Percentiles rank a stretch among this genome's conserved stretches.
These are phyloP conservation scores for Cheilosia vulpina DNA, from an alignment of 2,888 invertebrate species.

Conservation along the genomic window DNA sequence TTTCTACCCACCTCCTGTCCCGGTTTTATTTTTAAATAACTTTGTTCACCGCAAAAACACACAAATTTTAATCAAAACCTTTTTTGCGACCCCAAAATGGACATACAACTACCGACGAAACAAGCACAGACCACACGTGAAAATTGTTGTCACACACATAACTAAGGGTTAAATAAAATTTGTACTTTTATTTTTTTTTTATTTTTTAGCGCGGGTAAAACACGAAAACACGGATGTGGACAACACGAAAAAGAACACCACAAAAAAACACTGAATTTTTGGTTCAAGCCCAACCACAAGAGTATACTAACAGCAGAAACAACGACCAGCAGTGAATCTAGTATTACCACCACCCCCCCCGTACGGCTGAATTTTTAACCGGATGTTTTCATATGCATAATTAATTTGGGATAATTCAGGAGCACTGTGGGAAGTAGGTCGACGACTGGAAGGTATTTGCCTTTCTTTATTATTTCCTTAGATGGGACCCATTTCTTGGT, in stretches of 20 bases:
- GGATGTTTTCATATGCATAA: conserved; percentile 63
- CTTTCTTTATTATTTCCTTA: conserved; percentile 30
- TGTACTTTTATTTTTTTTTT: conserved; percentile 8
- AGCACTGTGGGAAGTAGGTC: conserved; percentile 45
- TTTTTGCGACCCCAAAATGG: conserved; percentile 63
- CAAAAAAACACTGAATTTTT: conserved; percentile 57
- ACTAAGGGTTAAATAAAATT: conserved; percentile 41
- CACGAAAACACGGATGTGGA: conserved; percentile 35
- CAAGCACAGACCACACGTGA: conserved; percentile 64
- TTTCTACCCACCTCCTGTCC: background rate
- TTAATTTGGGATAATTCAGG: conserved; percentile 58
- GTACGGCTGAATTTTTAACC: conserved; percentile 38
- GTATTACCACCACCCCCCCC: conserved; percentile 1
- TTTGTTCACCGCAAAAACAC: conserved; percentile 59
- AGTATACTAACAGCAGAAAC: conserved; percentile 1
- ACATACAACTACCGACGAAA: conserved; percentile 55
- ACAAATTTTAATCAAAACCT: conserved; percentile 68
- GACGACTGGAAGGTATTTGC: conserved; percentile 41
- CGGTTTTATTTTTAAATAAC: conserved; percentile 57
- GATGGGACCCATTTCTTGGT: conserved; percentile 25
- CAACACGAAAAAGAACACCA: conserved; percentile 46
- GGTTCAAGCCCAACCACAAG: conserved; percentile 44
- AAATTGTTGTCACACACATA: conserved; percentile 69
- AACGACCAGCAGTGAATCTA: conserved; percentile 46
- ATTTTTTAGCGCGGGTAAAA: conserved; percentile 13